Evolutionary conservation across 2,113 vertebrate genomes (phyloP), one percentile per base, ranked within the genome.

Genomic region (Vombatus ursinus): DNA sequence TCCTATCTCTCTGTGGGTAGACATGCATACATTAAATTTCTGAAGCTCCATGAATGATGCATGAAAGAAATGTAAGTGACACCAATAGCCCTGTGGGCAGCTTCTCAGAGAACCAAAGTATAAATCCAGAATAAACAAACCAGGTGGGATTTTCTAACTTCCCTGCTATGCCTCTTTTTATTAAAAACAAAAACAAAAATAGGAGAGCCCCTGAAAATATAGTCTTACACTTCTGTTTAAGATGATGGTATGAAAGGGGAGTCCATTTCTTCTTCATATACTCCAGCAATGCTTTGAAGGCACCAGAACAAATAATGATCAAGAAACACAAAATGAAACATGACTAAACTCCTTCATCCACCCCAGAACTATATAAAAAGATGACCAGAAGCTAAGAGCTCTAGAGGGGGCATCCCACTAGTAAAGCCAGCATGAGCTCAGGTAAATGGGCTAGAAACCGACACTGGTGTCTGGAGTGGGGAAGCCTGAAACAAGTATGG

Each of bases 111-210:
- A 96, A 89, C 94, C 91, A 37, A 31, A 90, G 90, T 92, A 49
- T 28, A 96, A 97, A 95, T 57, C 57, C 50, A 91, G 52, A 91
- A 50, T 50, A 96, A 94, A 53, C 89, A 94, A 90, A 68, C 0
- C 4, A 96, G 89, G 37, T 89, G 8, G 28, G 50, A 47, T 48
- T 49, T 91, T 92, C 95, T 49, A 47, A 93, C 52, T 92, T 93
- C 68, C 68, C 3, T 94, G 19, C 28, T 91, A 91, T 95, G 61
- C 92, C 91, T 92, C 57, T 89, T 96, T 84, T 24, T 3, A 91
- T 93, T 95, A 44, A 68, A 91, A 94, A 90, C 61, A 52, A 22
- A 22, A 96, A 92, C 37, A 44, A 93, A 77, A 90, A 50, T 93
- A 91, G 48, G 48, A n/a, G 68, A 93, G 92, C 19, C 89, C 54